Conservation (phyloP, 2,113 vertebrate species). For the Coracopsis vasa region DNA sequence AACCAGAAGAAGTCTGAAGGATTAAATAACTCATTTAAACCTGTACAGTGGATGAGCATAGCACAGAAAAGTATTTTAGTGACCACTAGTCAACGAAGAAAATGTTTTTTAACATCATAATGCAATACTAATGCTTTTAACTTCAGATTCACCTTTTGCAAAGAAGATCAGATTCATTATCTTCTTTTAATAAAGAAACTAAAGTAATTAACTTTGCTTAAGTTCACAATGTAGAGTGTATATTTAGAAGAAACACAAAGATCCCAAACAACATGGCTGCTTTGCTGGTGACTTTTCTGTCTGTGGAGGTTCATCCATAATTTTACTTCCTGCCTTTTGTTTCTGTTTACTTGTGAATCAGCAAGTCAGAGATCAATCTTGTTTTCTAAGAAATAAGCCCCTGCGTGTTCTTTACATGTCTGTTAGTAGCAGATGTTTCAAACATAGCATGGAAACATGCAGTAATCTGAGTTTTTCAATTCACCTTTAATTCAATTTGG, state of each 20-base stretch:
- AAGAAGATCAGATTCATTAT: neutral
- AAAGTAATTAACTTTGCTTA: neutral
- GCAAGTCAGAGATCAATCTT: neutral
- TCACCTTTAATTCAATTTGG: slow-evolving; percentile 44
- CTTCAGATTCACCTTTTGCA: neutral
- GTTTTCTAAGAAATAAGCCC: neutral
- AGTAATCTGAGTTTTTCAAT: slow-evolving; percentile 4
- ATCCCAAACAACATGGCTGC: neutral
- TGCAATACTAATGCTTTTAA: neutral
- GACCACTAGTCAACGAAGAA: neutral
- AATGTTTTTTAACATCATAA: neutral
- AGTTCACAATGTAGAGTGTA: neutral
- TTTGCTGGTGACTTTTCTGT: neutral
- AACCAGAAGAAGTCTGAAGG: neutral
- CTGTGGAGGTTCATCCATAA: neutral
- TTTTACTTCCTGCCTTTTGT: neutral
- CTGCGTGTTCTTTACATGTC: neutral
- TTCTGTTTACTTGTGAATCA: neutral
- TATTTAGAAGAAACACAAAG: neutral
- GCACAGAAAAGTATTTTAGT: neutral
- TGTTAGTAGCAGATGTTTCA: neutral
- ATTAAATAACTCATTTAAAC: neutral
- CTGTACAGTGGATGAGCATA: neutral
- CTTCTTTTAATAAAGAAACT: neutral
- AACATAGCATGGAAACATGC: neutral